Base-by-base conservation (phyloP, 37 sponge, comb jelly and placozoan genomes). In the Agelas oroides region DNA sequence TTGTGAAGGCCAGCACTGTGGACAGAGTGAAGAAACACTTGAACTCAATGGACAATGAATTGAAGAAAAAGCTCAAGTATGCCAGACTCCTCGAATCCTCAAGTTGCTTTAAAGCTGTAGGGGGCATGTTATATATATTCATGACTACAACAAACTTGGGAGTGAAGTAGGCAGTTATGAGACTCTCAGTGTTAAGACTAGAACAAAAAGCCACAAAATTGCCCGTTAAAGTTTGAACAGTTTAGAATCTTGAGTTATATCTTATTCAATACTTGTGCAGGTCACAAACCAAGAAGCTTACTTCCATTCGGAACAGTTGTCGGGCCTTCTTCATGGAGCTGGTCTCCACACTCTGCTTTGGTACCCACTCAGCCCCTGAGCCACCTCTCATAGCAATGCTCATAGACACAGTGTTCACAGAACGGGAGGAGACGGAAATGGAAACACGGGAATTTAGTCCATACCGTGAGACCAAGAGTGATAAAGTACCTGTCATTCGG, bases 311-410 rank as follows among this genome's bases (percentile, higher is more conserved):
- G n/a, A 56, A 70, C 14, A 55, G 59, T 40, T 91, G 91, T 55
- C 65, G 58, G 24, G 28, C 34, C 14, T 91, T 86, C 33, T 93
- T 93, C 61, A 81, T 89, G 72, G 94, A 93, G 59, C 80, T 93
- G 27, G 81, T 93, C 18, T 93, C 94, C 34, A 80, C 65, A 28
- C 83, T 93, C 0, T 93, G 94, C 64, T 93, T 93, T 79, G 94
- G 90, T 8, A 62, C 55, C 18, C 34, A 56, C 37, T 79, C 57
- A 30, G 59, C 82, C 14, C 94, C 94, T 56, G 83, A 89, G 74
- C 67, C 71, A 76, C 80, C 56, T 0, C 90, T 93, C 24, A 71
- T 89, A 21, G 46, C 73, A n/a, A 59, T 75, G 70, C 79, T 93
- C 8, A 78, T 93, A 70, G 74, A 86, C 17, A 77, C 68, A 52